Evolutionary conservation across 2,888 invertebrate species (phyloP), one percentile per base, ranked within the genome.

Genomic region (Torymus auratus): DNA sequence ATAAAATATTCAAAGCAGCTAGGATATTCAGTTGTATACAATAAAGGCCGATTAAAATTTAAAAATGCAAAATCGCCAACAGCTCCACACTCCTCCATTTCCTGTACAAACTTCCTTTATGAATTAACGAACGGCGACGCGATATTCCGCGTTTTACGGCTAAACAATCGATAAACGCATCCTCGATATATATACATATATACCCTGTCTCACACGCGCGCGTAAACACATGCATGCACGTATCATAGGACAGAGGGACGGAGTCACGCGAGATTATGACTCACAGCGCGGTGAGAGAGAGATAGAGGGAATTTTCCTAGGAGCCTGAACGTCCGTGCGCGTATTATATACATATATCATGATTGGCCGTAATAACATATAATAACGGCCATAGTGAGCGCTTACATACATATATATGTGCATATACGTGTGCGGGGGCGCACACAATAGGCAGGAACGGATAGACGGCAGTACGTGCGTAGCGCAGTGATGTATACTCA

Each of bases 401-500:
- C 52, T 15, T 56, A 41, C 55, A 68, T 41, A 15, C n/a, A n/a
- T 69, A 41, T 58, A 50, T 12, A 52, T 53, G 53, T 10, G 12
- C 28, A 4, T 4, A 4, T 28, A 28, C 28, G 28, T 28, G 28
- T 28, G 28, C 28, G 28, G 28, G 28, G 28, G 28, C 28, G 28
- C 28, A 28, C 28, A 28, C 28, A 28, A 28, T 28, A 28, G 28
- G 7, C 28, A 28, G 28, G 28, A 5, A 7, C 28, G 28, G 28
- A 28, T 28, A 28, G 28, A 28, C 28, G 28, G 7, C 28, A 28
- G 28, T 28, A 28, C 28, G 28, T 28, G 28, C 28, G 28, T 0
- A 4, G 28, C 7, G 7, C 7, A 28, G 41, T 15, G 20, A 52
- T n/a, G 1, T 52, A 83, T 80, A 92, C 92, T 92, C 89, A 92